phyloP scores from a whole-genome alignment of 2,113 vertebrate genomes.

The Oxygymnocypris stewartii region DNA sequence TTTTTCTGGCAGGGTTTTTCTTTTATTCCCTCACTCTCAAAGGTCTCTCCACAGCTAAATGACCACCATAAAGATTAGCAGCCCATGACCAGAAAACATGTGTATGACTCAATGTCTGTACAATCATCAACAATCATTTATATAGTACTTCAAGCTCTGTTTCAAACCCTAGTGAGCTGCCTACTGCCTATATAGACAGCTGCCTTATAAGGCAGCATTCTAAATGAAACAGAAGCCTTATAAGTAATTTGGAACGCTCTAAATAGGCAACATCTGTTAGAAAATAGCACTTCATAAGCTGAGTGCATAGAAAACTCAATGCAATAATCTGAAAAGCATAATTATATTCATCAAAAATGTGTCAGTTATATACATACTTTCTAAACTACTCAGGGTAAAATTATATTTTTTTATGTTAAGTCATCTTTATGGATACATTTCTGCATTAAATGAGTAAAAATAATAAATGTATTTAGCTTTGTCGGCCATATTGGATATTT shows the following conservation, averaged over 20 bases:
- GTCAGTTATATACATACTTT: not conserved
- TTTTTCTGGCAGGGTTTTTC: conserved; percentile 47
- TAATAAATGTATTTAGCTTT: not conserved
- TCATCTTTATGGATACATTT: not conserved
- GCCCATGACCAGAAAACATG: conserved; percentile 55
- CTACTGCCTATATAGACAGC: conserved; percentile 13
- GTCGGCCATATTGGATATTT: not conserved
- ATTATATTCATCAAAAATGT: not conserved
- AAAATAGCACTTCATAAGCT: not conserved
- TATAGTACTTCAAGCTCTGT: not conserved
- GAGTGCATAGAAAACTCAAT: not conserved
- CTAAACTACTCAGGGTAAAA: not conserved
- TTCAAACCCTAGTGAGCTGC: not conserved
- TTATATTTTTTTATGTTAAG: not conserved
- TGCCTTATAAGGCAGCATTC: not conserved
- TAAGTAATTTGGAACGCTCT: not conserved
- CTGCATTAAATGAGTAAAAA: not conserved
- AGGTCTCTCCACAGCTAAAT: conserved; percentile 38
- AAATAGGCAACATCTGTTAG: not conserved
- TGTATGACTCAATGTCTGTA: conserved; percentile 42
- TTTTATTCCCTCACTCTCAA: conserved; percentile 40
- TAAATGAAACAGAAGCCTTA: not conserved
- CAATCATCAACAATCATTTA: conserved; percentile 37
- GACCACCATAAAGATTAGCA: conserved; percentile 58
- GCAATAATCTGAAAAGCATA: not conserved